Evolutionary conservation across 2,113 vertebrate genomes (phyloP).

Genomic region (Ochotona curzoniae): DNA sequence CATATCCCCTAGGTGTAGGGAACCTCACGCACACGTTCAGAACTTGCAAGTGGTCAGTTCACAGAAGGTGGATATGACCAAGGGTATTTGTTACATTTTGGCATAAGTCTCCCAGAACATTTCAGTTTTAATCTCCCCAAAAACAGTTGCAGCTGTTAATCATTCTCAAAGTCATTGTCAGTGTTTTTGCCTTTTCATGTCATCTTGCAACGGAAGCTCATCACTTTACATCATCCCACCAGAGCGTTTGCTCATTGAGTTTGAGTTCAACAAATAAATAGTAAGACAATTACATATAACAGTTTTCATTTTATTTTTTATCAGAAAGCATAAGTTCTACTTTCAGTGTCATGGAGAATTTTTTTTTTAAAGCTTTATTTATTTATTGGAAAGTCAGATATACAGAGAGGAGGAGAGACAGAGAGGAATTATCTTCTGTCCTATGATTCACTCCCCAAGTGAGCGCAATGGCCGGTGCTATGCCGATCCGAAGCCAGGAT

Average conservation of each 20-base stretch:
- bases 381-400: no score
- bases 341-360: neutral
- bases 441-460: no score
- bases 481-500: no score
- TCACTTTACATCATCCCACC: rapidly evolving
- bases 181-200: neutral
- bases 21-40: rapidly evolving
- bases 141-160: no score
- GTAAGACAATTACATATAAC: neutral
- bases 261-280: neutral
- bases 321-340: neutral
- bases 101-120: neutral
- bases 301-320: neutral
- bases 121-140: neutral
- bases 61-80: neutral
- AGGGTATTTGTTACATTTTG: neutral
- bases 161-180: no score
- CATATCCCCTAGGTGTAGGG: neutral
- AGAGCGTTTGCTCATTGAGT: neutral
- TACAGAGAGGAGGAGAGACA: no score
- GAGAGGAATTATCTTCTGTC: no score
- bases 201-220: neutral
- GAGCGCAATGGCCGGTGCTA: no score
- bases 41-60: rapidly evolving
- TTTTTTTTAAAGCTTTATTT: neutral